Evolutionary conservation across 2,113 vertebrate genomes (phyloP).

Genomic region (Anas platyrhynchos): DNA sequence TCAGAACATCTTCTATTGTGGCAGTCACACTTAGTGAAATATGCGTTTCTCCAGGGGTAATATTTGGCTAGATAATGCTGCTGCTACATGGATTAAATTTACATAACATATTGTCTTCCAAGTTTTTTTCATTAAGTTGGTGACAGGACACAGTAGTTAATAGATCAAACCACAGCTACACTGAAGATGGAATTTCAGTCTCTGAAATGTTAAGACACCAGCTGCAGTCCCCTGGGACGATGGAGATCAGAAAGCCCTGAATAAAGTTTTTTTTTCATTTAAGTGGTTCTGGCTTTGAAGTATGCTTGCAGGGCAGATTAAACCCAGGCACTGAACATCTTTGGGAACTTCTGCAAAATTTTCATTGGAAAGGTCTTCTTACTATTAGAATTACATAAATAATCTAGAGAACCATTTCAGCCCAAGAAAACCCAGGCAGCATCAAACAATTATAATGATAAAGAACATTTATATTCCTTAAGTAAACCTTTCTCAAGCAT

Average conservation of each 20-base stretch:
- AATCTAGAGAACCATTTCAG: not conserved
- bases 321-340: conserved; percentile 2
- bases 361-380: not conserved
- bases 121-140: conserved; percentile 27
- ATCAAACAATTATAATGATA: not conserved
- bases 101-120: conserved; percentile 5
- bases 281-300: not conserved
- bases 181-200: conserved; percentile 3
- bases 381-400: not conserved
- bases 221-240: not conserved
- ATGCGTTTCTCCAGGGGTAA: not conserved
- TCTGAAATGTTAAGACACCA: conserved; percentile 5
- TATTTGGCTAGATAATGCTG: not conserved
- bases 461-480: not conserved
- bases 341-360: not conserved
- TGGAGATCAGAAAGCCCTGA: not conserved
- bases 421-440: not conserved
- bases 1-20: not conserved
- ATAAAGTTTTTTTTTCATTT: not conserved
- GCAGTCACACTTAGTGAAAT: not conserved
- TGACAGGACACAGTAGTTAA: conserved; percentile 15
- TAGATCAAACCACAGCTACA: conserved; percentile 3
- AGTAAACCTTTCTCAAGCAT: not conserved
- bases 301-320: not conserved
- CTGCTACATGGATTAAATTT: conserved; percentile 18